Conservation (phyloP, 2,797 vertebrate genomes). For the Aplochiton taeniatus region DNA sequence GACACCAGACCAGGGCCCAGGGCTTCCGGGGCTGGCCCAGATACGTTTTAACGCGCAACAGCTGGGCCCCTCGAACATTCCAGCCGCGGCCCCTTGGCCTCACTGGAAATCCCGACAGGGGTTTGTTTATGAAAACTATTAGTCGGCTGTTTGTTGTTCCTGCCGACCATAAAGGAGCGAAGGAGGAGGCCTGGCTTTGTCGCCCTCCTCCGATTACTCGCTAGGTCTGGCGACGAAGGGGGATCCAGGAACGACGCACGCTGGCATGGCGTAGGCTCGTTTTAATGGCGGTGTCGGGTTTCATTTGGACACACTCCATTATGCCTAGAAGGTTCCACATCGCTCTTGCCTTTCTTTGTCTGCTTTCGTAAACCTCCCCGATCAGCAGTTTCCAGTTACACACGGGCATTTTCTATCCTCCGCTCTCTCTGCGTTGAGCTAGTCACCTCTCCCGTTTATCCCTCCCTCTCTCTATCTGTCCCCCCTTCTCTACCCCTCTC, state of each 20-base stretch:
- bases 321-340: not conserved
- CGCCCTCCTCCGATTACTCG: constrained; percentile 41
- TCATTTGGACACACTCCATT: not conserved
- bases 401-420: constrained; percentile 27
- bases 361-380: constrained; percentile 23
- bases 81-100: constrained; percentile 72
- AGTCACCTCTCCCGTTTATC: constrained; percentile 29
- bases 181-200: constrained; percentile 39
- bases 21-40: constrained; percentile 71
- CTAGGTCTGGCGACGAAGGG: not conserved
- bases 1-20: constrained; percentile 52
- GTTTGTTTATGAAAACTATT: constrained; percentile 79
- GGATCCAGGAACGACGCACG: not conserved
- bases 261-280: not conserved
- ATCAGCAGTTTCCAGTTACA: constrained; percentile 33
- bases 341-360: constrained; percentile 4
- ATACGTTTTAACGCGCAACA: constrained; percentile 69
- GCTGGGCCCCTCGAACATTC: constrained; percentile 78
- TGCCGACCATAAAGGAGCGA: constrained; percentile 65
- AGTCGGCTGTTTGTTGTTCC: constrained; percentile 75
- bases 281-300: constrained; percentile 1
- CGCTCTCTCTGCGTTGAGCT: constrained; percentile 30
- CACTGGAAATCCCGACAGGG: constrained; percentile 73
- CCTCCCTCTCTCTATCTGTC: constrained; percentile 52
- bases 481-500: constrained; percentile 38